These are phyloP conservation scores for Pogonocherus hispidulus DNA, from an alignment of 2,888 invertebrate genomes.

Conservation along the genomic window DNA sequence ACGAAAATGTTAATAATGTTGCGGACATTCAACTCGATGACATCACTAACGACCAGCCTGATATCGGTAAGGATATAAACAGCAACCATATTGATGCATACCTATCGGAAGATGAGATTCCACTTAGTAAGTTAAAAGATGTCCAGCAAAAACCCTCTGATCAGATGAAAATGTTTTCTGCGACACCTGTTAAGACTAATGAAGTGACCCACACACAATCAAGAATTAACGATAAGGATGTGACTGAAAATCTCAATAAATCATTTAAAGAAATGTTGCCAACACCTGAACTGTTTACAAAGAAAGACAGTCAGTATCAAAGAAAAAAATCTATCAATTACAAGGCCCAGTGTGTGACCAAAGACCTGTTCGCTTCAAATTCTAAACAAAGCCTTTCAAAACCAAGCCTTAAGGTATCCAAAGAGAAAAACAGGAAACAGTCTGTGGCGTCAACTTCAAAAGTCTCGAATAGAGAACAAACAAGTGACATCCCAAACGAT, in stretches of 20 bases:
- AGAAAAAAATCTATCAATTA: constrained; percentile 35
- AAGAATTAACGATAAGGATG: no score
- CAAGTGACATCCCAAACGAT: no score
- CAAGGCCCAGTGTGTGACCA: constrained; percentile 33
- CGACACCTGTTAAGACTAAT: neutral
- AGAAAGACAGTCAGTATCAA: neutral
- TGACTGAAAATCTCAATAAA: neutral
- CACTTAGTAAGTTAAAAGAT: neutral
- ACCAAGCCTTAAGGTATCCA: neutral
- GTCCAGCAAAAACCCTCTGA: neutral
- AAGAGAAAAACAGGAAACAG: neutral
- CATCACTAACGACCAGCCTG: neutral
- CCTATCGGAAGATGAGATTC: neutral
- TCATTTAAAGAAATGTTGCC: neutral
- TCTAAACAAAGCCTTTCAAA: neutral
- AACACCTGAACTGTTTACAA: neutral
- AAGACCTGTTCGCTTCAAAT: constrained; percentile 15
- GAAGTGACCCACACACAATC: neutral
- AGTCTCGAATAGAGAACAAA: neutral
- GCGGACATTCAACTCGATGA: no score
- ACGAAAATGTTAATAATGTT: neutral
- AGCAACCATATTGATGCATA: neutral
- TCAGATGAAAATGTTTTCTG: neutral
- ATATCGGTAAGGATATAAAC: neutral
- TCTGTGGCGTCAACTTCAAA: neutral